Evolutionary conservation across 1,140 invertebrate genomes (phyloP), one percentile per base, ranked within the genome.

Genomic region (Nasonia vitripennis): DNA sequence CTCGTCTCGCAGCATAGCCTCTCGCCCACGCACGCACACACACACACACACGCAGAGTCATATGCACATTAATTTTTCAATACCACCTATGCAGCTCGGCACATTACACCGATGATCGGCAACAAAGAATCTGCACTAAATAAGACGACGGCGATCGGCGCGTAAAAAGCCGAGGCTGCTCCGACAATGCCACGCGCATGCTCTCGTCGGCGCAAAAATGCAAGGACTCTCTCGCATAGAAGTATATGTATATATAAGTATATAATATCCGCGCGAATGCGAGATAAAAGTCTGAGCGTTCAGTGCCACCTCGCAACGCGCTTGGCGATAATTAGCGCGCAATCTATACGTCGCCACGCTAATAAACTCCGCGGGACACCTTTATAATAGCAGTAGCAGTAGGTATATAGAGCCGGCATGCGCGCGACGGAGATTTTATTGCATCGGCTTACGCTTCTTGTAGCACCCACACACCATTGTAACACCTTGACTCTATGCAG

Each of bases 151-250:
- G 10, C 23, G 31, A 70, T 27, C 27, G 11, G 6, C 5, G 11
- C 45, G 11, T 37, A 85, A 85, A 84, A 81, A 80, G 23, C 12
- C 78, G 74, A 70, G 77, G 83, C 41, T 73, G 67, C 67, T 17
- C 23, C 31, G n/a, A 27, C 27, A 51, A 51, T 75, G 37, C 4
- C 37, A 12, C 23, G 45, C 12, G 55, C 17, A 6, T 17, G 68
- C 1, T 55, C 51, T 55, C 12, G n/a, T 37, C 9, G 12, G 48
- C 23, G 70, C 83, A 81, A 81, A 80, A 85, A 85, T 85, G 83
- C 83, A 85, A 85, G 83, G 83, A 74, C 83, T 37, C 5, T 37
- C 34, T 37, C 34, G 34, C 34, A 5, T 37, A 37, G 27, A 27
- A 5, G 34, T 37, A 37, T 34, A 27, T 27, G 34, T 37, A 37